phyloP scores from a whole-genome alignment of 2,797 vertebrate genomes.

The Urosaurus nigricauda region DNA sequence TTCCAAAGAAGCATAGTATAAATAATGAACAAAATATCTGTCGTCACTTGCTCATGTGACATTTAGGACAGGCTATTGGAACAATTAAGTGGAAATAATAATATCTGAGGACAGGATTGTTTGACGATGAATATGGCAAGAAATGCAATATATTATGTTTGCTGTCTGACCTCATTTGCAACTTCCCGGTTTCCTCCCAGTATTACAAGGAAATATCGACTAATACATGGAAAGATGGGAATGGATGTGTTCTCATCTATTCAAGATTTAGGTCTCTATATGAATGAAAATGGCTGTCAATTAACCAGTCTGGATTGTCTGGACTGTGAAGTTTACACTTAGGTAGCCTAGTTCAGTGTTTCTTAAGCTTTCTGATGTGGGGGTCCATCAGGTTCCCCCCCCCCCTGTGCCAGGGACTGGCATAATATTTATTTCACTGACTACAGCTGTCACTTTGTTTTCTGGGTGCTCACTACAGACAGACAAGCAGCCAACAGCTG shows the following conservation, averaged over 20 bases:
- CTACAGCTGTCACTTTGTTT: too few relatives aligned
- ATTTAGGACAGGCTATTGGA: background rate
- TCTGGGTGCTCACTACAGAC: too few relatives aligned
- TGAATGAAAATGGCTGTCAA: background rate
- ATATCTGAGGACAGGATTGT: background rate
- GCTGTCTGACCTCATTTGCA: slow-evolving; percentile 14
- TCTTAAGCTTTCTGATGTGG: too few relatives aligned
- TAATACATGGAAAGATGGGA: slow-evolving; percentile 11
- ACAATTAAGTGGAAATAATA: background rate
- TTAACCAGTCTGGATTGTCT: background rate
- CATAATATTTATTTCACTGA: too few relatives aligned
- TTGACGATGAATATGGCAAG: background rate
- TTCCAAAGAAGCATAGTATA: background rate
- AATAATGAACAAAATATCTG: background rate
- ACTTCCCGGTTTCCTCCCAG: background rate
- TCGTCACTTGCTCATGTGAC: background rate
- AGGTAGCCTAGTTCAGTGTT: too few relatives aligned
- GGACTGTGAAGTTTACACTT: background rate
- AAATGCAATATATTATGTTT: background rate
- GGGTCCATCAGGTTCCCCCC: too few relatives aligned
- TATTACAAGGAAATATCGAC: slow-evolving; percentile 4
- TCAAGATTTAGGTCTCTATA: background rate
- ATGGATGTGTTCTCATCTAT: background rate
- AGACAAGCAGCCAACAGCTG: too few relatives aligned
- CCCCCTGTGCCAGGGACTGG: too few relatives aligned